Evolutionary conservation across 2,888 invertebrate species (phyloP).

Genomic region (Malthinus flaveolus): DNA sequence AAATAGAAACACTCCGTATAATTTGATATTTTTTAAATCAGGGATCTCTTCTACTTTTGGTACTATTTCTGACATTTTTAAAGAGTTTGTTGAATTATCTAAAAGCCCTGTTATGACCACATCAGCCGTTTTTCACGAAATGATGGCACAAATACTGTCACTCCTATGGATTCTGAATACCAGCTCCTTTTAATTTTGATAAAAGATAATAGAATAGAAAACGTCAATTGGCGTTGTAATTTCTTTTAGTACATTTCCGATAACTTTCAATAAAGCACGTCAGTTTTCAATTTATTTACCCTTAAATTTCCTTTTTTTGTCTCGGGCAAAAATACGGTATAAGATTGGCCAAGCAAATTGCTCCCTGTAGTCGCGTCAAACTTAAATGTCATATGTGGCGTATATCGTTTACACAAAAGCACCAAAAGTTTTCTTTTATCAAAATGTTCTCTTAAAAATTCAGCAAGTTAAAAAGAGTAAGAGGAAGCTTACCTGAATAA

Average conservation of each 20-base stretch:
- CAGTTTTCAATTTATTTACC: constrained; percentile 51
- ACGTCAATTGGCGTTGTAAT: not conserved
- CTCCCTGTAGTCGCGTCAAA: constrained; percentile 52
- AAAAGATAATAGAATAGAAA: too few species aligned
- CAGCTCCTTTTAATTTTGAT: too few species aligned
- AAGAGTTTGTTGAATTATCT: too few species aligned
- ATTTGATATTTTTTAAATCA: too few species aligned
- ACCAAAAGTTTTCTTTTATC: constrained; percentile 6
- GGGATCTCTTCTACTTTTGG: too few species aligned
- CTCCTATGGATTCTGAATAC: too few species aligned
- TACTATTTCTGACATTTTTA: too few species aligned
- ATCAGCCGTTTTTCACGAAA: too few species aligned
- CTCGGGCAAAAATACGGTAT: constrained; percentile 42
- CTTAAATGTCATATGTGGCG: constrained; percentile 49
- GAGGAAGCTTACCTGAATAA: not conserved
- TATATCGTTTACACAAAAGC: constrained; percentile 8
- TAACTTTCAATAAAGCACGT: constrained; percentile 43
- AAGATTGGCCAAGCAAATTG: constrained; percentile 53
- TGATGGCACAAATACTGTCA: too few species aligned
- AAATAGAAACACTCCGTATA: too few species aligned
- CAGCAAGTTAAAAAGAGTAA: constrained; percentile 1
- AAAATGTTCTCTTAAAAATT: not conserved
- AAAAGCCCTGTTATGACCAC: too few species aligned
- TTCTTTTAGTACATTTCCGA: constrained; percentile 21
- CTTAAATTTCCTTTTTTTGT: constrained; percentile 47